These are phyloP conservation scores for Taenaris catops DNA, from an alignment of 2,888 invertebrate species.

Conservation along the genomic window DNA sequence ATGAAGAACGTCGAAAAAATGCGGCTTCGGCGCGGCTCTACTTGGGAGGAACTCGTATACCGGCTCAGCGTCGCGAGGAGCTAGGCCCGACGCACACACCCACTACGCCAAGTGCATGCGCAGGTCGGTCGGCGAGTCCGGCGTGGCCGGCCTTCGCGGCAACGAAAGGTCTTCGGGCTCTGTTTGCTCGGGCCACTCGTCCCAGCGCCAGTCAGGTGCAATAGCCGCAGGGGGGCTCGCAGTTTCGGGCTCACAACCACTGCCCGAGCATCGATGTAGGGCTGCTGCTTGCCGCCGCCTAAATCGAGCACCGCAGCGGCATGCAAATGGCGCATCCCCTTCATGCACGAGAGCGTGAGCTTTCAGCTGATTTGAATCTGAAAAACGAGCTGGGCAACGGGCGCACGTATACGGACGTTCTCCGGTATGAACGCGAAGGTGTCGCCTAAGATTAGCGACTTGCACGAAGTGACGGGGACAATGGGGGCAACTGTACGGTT, in stretches of 20 bases:
- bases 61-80: conserved; percentile 67
- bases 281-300: conserved; percentile 93
- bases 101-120: conserved; percentile 72
- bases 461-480: conserved; percentile 96
- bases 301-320: conserved; percentile 90
- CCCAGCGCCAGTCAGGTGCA: conserved; percentile 68
- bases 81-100: conserved; percentile 41
- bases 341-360: conserved; percentile 94
- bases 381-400: conserved; percentile 91
- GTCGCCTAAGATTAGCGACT: conserved; percentile 93
- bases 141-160: conserved; percentile 72
- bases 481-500: conserved; percentile 94
- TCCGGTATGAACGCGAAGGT: conserved; percentile 94
- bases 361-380: conserved; percentile 95
- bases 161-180: conserved; percentile 95
- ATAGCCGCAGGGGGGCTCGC: conserved; percentile 69
- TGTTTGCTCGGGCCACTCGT: conserved; percentile 88
- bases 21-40: conserved; percentile 51
- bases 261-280: conserved; percentile 87
- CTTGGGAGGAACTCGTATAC: conserved; percentile 89
- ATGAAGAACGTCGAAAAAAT: conserved; percentile 18
- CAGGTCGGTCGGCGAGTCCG: conserved; percentile 72
- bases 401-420: conserved; percentile 94
- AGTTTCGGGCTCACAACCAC: conserved; percentile 54
- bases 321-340: conserved; percentile 93